Percentiles rank a stretch among this genome's conserved stretches.
These are phyloP conservation scores for Riparia riparia DNA, from an alignment of 2,113 vertebrate species.

Conservation along the genomic window DNA sequence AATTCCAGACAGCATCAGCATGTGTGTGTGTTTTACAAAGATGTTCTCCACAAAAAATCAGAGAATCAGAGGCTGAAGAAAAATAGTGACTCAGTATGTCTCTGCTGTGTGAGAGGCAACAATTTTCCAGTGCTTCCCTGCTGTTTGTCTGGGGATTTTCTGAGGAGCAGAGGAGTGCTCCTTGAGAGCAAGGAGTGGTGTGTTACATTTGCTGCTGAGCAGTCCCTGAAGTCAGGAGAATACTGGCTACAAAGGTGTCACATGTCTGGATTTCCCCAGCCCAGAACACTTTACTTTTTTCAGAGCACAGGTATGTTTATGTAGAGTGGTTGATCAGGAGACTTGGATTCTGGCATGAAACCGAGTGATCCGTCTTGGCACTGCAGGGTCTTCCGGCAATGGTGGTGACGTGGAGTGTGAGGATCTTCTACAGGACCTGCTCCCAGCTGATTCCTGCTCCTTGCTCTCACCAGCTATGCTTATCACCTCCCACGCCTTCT, in stretches of 20 bases:
- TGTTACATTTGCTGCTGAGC: fast-evolving
- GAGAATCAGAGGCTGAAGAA: neutral
- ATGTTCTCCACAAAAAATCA: neutral
- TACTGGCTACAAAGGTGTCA: neutral
- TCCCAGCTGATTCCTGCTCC: neutral
- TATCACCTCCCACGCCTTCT: neutral
- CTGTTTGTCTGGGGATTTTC: neutral
- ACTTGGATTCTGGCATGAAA: neutral
- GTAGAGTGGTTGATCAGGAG: neutral
- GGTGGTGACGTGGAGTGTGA: neutral
- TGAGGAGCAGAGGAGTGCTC: neutral
- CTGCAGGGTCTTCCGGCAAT: neutral
- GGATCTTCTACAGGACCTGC: neutral
- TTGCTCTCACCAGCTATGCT: neutral
- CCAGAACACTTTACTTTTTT: no score
- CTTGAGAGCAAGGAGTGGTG: neutral
- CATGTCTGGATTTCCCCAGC: fast-evolving
- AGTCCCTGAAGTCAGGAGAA: neutral
- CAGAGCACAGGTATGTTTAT: neutral
- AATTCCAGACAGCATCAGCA: neutral
- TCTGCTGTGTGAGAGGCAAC: neutral
- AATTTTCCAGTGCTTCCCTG: neutral
- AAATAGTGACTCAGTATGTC: neutral
- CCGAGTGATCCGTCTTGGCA: neutral
- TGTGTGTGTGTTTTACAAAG: neutral